Evolutionary conservation across 2,113 vertebrate species (phyloP).

Genomic region (Atrichornis clamosus): DNA sequence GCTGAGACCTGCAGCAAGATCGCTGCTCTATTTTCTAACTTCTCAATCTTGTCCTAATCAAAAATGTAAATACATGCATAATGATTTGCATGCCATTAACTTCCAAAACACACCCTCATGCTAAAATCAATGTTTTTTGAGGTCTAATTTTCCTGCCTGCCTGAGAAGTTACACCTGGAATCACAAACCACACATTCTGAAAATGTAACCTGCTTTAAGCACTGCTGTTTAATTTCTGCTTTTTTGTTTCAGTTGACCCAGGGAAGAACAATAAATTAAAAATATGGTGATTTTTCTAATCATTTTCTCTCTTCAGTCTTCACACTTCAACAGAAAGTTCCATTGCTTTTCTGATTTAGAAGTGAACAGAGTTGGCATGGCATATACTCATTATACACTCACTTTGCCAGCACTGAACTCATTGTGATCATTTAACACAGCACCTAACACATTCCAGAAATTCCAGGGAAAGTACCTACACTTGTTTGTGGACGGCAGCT

Average conservation of each 20-base stretch:
- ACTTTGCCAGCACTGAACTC: neutral
- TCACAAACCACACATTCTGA: neutral
- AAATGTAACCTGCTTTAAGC: neutral
- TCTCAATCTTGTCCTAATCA: constrained; percentile 33
- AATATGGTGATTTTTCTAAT: neutral
- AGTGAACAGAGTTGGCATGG: neutral
- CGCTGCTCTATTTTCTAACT: constrained; percentile 13
- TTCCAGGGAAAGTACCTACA: neutral
- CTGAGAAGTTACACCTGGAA: constrained; percentile 37
- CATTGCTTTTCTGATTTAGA: neutral
- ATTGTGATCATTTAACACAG: neutral
- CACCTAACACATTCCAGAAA: neutral
- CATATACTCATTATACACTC: neutral
- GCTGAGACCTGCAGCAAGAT: neutral
- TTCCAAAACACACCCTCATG: neutral
- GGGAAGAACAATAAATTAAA: neutral
- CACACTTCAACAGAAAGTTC: neutral
- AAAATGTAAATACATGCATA: constrained; percentile 42
- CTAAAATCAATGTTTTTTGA: neutral
- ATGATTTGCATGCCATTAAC: constrained; percentile 49
- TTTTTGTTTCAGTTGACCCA: neutral
- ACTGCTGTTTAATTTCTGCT: neutral
- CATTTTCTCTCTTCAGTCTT: neutral
- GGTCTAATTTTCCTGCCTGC: constrained; percentile 2
- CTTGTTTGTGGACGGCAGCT: neutral